Evolutionary conservation across 2,888 invertebrate genomes (phyloP).

Genomic region (Glyphotaelius pellucidus): DNA sequence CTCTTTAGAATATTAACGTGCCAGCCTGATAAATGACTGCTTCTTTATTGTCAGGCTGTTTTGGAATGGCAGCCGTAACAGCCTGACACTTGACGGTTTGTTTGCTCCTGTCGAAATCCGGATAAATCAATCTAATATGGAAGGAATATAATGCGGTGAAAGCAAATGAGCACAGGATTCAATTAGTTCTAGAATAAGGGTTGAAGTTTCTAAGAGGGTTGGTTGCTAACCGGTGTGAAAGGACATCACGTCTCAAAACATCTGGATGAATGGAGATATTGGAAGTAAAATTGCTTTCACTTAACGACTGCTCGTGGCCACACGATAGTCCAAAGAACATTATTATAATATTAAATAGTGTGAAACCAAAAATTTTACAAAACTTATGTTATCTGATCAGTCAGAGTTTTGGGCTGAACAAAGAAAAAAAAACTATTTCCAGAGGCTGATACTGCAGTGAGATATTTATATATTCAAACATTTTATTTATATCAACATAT

Average conservation of each 20-base stretch:
- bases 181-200: background rate
- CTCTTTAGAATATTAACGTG: slow-evolving; percentile 31
- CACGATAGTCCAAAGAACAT: no score
- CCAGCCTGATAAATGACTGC: slow-evolving; percentile 19
- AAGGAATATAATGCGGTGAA: background rate
- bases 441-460: no score
- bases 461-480: no score
- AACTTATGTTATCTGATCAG: no score
- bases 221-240: background rate
- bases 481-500: no score
- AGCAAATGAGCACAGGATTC: background rate
- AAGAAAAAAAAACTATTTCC: no score
- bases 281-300: no score
- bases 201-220: background rate
- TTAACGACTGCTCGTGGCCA: background rate
- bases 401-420: no score
- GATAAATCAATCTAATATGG: slow-evolving; percentile 20
- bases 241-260: background rate
- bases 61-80: background rate
- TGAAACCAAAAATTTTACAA: no score
- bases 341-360: no score
- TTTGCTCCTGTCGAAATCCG: slow-evolving; percentile 12
- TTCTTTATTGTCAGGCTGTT: slow-evolving; percentile 23
- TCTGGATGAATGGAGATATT: background rate
- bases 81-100: background rate